phyloP scores from a whole-genome alignment of 2,113 vertebrate species.

The Elgaria multicarinata region DNA sequence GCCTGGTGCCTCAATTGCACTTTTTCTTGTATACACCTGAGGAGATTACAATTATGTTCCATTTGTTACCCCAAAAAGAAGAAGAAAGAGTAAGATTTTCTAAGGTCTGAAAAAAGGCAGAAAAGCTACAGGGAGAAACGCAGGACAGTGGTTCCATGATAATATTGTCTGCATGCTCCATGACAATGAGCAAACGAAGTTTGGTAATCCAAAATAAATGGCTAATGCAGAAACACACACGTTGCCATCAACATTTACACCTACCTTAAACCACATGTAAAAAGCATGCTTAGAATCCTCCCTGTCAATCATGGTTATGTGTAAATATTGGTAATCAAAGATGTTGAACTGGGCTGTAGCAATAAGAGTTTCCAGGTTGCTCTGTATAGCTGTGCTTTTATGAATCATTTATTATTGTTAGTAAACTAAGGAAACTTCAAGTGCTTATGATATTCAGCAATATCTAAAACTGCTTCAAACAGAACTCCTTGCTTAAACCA shows the following conservation, averaged over 20 bases:
- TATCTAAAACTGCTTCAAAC: conserved; percentile 7
- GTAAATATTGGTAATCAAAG: conserved; percentile 22
- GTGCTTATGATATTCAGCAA: not conserved
- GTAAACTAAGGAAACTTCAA: conserved; percentile 34
- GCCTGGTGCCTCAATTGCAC: too few relatives aligned
- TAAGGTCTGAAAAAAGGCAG: not conserved
- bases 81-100: too few relatives aligned
- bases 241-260: not conserved
- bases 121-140: not conserved
- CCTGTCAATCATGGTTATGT: not conserved
- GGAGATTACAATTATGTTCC: too few relatives aligned
- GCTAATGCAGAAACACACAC: not conserved
- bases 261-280: not conserved
- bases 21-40: too few relatives aligned
- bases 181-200: not conserved
- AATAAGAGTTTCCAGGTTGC: conserved; percentile 19
- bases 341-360: not conserved
- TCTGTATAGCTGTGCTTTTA: conserved; percentile 10
- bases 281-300: too few relatives aligned
- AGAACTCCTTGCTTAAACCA: conserved; percentile 31
- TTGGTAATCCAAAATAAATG: not conserved
- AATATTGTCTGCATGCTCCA: not conserved
- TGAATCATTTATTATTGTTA: conserved; percentile 26
- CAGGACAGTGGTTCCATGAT: not conserved
- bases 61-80: too few relatives aligned